Percentiles rank a stretch among this genome's conserved stretches.
These are phyloP conservation scores for Phytoseiulus persimilis DNA, from an alignment of 2,888 invertebrate species.

Conservation along the genomic window DNA sequence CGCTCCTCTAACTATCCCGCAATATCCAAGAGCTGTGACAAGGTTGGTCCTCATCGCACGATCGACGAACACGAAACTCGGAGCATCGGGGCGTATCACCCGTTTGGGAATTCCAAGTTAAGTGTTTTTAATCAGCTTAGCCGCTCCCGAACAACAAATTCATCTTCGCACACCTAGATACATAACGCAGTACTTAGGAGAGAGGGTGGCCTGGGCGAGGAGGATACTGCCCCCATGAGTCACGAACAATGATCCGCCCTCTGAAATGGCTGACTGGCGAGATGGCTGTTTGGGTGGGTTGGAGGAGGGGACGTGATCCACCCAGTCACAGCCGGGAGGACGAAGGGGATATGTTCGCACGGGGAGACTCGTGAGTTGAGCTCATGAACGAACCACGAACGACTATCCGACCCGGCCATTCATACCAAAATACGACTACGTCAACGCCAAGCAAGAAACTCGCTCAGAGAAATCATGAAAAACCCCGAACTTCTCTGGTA, in stretches of 20 bases:
- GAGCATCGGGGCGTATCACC: not conserved
- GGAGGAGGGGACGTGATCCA: not conserved
- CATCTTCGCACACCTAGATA: not conserved
- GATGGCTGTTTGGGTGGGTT: not conserved
- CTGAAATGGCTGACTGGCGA: not conserved
- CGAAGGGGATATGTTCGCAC: not conserved
- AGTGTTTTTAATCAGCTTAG: not conserved
- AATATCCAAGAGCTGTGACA: not conserved
- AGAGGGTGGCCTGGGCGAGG: not conserved
- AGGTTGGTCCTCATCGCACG: not conserved
- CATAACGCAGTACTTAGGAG: not conserved
- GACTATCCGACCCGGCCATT: not conserved
- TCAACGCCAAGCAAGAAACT: not conserved
- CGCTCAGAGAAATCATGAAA: too few species aligned
- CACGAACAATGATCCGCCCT: constrained; percentile 5
- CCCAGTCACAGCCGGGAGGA: not conserved
- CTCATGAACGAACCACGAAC: not conserved
- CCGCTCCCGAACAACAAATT: not conserved
- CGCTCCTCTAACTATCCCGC: not conserved
- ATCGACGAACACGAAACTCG: not conserved
- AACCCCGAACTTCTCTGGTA: too few species aligned
- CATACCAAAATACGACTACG: not conserved
- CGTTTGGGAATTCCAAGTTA: not conserved
- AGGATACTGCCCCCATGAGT: not conserved
- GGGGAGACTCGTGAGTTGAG: not conserved